Percentiles rank a stretch among this genome's conserved stretches.
These are phyloP conservation scores for Cassiopea xamachana DNA, from an alignment of 30 jellyfish, hydroid and myxozoan species.

Conservation along the genomic window DNA sequence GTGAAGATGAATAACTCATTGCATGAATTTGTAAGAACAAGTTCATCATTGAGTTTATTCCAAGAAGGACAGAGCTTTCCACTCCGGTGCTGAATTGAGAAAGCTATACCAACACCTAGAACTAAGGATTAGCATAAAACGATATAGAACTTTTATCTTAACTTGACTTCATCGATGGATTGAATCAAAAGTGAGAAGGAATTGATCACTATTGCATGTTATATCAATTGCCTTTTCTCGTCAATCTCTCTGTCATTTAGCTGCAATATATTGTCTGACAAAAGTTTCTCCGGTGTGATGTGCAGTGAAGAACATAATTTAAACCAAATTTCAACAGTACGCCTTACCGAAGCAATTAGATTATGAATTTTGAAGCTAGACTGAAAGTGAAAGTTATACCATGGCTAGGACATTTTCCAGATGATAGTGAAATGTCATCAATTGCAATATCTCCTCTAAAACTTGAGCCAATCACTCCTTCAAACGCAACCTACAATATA, in stretches of 20 bases:
- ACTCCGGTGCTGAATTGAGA: conserved; percentile 10
- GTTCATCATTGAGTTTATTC: conserved; percentile 1
- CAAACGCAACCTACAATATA: conserved; percentile 40
- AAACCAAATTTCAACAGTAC: too few species aligned
- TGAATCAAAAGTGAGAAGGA: too few species aligned
- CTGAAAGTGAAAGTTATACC: not conserved
- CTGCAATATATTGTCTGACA: not conserved
- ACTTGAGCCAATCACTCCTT: conserved; percentile 40
- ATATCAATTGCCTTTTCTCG: not conserved
- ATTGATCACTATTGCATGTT: not conserved
- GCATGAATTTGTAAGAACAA: conserved; percentile 23
- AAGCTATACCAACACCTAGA: not conserved
- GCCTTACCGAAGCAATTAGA: not conserved
- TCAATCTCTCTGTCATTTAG: not conserved
- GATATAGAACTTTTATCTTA: not conserved
- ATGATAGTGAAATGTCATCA: conserved; percentile 7
- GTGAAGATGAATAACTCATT: conserved; percentile 19
- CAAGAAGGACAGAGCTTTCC: conserved; percentile 29
- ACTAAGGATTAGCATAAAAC: not conserved
- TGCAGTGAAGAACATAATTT: not conserved
- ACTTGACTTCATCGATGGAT: not conserved
- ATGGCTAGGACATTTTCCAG: conserved; percentile 7
- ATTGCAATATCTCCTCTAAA: conserved; percentile 34
- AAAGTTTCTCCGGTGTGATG: too few species aligned
- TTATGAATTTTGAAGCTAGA: too few species aligned